Percentiles rank a stretch among this genome's conserved stretches.
Evolutionary conservation across 2,113 vertebrate species (phyloP).

Genomic region (Seriola dumerili): DNA sequence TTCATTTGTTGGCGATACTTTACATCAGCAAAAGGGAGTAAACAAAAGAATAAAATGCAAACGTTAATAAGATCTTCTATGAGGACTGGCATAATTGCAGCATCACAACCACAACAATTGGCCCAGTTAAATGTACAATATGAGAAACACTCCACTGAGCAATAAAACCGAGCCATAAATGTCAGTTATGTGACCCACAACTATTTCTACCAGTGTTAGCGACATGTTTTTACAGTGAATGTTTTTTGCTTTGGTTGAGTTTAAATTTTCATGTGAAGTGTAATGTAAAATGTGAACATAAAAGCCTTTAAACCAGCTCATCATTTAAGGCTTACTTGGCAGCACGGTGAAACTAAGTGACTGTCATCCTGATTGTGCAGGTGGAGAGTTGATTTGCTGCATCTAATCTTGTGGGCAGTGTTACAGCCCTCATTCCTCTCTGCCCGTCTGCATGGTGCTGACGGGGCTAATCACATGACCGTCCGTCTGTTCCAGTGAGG

Average conservation of each 20-base stretch:
- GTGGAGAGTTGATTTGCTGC: conserved; percentile 13
- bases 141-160: neutral
- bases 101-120: neutral
- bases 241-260: too few relatives aligned
- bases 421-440: conserved; percentile 17
- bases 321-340: neutral
- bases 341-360: neutral
- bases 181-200: too few relatives aligned
- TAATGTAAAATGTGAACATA: neutral
- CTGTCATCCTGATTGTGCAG: neutral
- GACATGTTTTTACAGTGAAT: too few relatives aligned
- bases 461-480: conserved; percentile 54
- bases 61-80: too few relatives aligned
- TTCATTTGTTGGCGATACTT: neutral
- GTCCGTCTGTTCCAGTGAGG: conserved; percentile 42
- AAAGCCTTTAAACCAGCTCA: neutral
- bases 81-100: too few relatives aligned
- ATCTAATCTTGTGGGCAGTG: conserved; percentile 31
- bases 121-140: neutral
- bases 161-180: too few relatives aligned
- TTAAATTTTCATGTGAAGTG: neutral
- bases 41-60: too few relatives aligned
- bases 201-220: too few relatives aligned
- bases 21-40: neutral
- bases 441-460: conserved; percentile 45